A percentile compares a stretch with the other conserved stretches of the same genome.
Evolutionary conservation across 1,140 invertebrate genomes (phyloP).

Genomic region (Drosophila lacteicornis): DNA sequence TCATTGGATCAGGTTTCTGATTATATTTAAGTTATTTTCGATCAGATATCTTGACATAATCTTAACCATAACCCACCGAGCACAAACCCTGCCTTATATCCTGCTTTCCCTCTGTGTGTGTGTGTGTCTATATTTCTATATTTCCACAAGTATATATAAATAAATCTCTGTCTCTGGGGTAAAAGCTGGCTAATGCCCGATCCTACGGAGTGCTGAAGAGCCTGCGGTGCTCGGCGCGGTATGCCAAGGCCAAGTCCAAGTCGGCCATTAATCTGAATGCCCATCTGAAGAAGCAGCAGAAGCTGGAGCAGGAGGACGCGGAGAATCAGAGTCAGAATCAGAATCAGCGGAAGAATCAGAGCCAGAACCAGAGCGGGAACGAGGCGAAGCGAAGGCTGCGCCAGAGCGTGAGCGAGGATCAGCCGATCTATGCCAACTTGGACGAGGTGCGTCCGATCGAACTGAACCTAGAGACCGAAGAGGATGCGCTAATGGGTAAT

Average conservation of each 20-base stretch:
- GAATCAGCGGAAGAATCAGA: slow-evolving; percentile 10
- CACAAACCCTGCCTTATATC: not conserved
- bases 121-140: slow-evolving; percentile 20
- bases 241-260: slow-evolving; percentile 69
- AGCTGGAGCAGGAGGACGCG: slow-evolving; percentile 28
- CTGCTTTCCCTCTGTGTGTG: not conserved
- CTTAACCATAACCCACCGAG: slow-evolving; percentile 5
- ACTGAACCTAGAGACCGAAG: slow-evolving; percentile 29
- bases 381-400: slow-evolving; percentile 16
- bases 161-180: not conserved
- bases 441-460: slow-evolving; percentile 43
- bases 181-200: slow-evolving; percentile 71
- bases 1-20: slow-evolving; percentile 10
- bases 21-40: not conserved
- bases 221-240: slow-evolving; percentile 67
- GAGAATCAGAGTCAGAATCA: slow-evolving; percentile 19
- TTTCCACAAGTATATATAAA: slow-evolving; percentile 23
- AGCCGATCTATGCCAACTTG: slow-evolving; percentile 65
- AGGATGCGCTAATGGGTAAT: slow-evolving; percentile 74
- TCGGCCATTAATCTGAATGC: slow-evolving; percentile 72
- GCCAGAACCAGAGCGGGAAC: not conserved
- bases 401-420: slow-evolving; percentile 42
- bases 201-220: slow-evolving; percentile 74
- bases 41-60: slow-evolving; percentile 10
- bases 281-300: slow-evolving; percentile 67